Base-by-base conservation (phyloP, 2,113 vertebrate genomes). In the Sinosuthora webbiana region DNA sequence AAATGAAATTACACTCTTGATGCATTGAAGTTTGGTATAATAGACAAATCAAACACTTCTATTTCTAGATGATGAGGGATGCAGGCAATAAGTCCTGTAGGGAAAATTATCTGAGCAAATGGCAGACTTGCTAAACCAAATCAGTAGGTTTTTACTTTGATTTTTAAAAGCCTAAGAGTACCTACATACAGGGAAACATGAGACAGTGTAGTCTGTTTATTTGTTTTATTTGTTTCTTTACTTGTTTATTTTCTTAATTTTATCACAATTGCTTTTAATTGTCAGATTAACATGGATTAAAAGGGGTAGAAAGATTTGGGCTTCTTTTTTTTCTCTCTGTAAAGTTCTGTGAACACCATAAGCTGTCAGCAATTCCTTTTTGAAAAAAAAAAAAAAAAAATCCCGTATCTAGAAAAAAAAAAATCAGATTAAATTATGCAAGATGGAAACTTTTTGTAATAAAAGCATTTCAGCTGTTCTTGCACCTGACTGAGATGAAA, bases 401-500 rank as follows among this genome's bases (percentile, higher is more conserved):
- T 50, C 6, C 10, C 21, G 22, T 47, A 87, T 7, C 6, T 23
- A 65, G 53, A 49, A 90, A 92, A 64, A 44, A 41, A 37, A 5
- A 37, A 37, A 63, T 24, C 33, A 74, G 30, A 70, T 62, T 77
- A 92, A 83, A 74, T 52, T 1, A 44, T 83, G 10, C 68, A 89
- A 92, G 73, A 67, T 45, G 33, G 27, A 89, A 75, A 71, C 37
- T 35, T 94, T 89, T n/a, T 60, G 11, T 52, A 78, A 30, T 37
- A 37, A 83, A 95, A 83, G 20, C 24, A 78, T 67, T 90, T 97
- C 90, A 94, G 35, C 71, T 90, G 55, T 80, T 91, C 45, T 70
- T 92, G 83, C 68, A 94, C 59, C 76, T 95, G 92, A 69, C 31
- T 42, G 82, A 73, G 67, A 85, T 37, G 2, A 73, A 86, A 83